These are phyloP conservation scores for Spatula versicolor DNA, from an alignment of 2,797 vertebrate species.

Conservation along the genomic window DNA sequence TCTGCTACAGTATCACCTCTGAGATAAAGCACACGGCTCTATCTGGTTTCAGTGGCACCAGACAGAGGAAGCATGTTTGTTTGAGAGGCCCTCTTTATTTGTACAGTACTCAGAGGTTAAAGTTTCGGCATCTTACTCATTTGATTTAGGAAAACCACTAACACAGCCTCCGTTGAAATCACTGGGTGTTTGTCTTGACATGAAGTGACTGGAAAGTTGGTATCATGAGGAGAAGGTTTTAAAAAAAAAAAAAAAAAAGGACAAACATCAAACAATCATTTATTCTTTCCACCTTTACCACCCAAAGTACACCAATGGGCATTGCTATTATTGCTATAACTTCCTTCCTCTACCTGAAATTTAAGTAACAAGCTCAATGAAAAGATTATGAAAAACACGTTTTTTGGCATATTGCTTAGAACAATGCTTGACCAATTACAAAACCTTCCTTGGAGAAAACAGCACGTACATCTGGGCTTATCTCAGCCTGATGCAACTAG, in stretches of 20 bases:
- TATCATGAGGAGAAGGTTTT: background rate
- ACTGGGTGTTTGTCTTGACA: background rate
- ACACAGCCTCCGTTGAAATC: background rate
- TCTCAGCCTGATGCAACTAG: background rate
- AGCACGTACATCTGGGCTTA: fast-evolving
- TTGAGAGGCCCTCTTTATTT: background rate
- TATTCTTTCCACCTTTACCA: background rate
- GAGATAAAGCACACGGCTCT: background rate
- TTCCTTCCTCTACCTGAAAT: background rate
- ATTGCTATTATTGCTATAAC: background rate
- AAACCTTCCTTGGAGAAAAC: background rate
- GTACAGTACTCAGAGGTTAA: background rate
- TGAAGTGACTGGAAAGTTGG: background rate
- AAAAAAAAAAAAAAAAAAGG: too few species aligned
- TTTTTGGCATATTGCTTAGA: background rate
- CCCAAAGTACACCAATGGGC: background rate
- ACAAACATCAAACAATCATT: background rate
- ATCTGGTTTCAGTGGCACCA: background rate
- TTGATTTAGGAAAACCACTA: background rate
- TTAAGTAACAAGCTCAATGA: background rate
- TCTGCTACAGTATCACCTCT: background rate
- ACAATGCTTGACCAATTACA: background rate
- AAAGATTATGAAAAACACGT: background rate
- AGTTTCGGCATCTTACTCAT: background rate
- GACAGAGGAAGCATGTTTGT: background rate